These are phyloP conservation scores for Pogonomyrmex barbatus DNA, from an alignment of 1,140 invertebrate species.

Conservation along the genomic window DNA sequence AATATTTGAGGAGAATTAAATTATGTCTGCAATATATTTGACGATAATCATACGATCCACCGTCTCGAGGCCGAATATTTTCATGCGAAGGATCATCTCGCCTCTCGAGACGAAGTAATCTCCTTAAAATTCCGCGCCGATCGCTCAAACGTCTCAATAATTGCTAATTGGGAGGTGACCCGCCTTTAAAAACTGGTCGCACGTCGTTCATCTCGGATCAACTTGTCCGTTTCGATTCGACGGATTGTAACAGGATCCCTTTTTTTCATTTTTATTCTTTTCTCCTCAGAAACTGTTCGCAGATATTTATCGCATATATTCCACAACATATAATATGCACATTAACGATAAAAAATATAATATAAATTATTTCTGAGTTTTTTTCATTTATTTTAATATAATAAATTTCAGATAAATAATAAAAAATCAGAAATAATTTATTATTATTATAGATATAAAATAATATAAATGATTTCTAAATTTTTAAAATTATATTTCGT, in stretches of 20 bases:
- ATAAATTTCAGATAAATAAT: too few relatives aligned
- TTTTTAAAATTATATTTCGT: background rate
- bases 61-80: conserved; percentile 36
- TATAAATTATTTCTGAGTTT: background rate
- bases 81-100: conserved; percentile 36
- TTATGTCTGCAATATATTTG: background rate
- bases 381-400: background rate
- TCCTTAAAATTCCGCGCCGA: conserved; percentile 69
- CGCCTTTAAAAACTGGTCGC: conserved; percentile 75
- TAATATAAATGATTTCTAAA: background rate
- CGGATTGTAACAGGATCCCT: conserved; percentile 15
- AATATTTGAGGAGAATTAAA: conserved; percentile 15
- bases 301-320: background rate
- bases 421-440: background rate
- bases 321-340: background rate
- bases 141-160: conserved; percentile 72
- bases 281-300: background rate
- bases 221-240: conserved; percentile 36
- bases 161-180: conserved; percentile 73
- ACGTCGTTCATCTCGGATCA: conserved; percentile 71
- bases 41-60: background rate
- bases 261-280: background rate
- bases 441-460: background rate
- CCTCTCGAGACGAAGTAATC: conserved; percentile 25
- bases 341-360: background rate